Conservation (phyloP, 2,888 invertebrate genomes). For the Eristalis tenax region DNA sequence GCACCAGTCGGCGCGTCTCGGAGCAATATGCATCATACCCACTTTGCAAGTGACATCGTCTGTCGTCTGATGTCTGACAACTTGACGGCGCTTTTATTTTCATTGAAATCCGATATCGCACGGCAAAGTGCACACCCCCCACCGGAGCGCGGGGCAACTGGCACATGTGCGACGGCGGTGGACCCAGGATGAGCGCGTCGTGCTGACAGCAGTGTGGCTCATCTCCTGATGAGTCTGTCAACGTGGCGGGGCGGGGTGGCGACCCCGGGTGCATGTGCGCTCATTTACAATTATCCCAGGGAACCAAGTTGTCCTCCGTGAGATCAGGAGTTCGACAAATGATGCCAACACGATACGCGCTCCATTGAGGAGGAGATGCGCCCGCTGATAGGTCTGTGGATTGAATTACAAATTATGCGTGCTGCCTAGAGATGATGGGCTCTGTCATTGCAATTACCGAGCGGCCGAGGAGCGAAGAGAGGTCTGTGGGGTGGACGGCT, state of each 20-base stretch:
- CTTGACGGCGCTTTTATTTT: constrained; percentile 71
- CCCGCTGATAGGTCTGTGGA: background rate
- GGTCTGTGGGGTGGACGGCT: background rate
- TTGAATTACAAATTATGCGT: constrained; percentile 56
- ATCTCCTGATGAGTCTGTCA: constrained; percentile 57
- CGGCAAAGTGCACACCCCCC: constrained; percentile 44
- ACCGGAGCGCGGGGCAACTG: background rate
- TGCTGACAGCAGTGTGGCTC: constrained; percentile 7
- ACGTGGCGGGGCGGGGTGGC: constrained; percentile 10
- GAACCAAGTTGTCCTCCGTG: constrained; percentile 47
- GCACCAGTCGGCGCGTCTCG: constrained; percentile 46
- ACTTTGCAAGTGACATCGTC: constrained; percentile 66
- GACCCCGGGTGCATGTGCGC: constrained; percentile 7
- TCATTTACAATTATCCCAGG: constrained; percentile 62
- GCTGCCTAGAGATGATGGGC: constrained; percentile 24
- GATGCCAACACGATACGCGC: constrained; percentile 31
- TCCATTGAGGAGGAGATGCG: background rate
- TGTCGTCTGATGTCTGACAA: constrained; percentile 56
- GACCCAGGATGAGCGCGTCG: background rate
- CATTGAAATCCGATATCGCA: constrained; percentile 70
- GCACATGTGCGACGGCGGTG: constrained; percentile 3
- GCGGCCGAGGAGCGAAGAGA: background rate
- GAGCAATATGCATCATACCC: constrained; percentile 72
- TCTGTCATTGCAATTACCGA: constrained; percentile 1
- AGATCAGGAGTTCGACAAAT: constrained; percentile 65